Conservation (phyloP, 2,888 invertebrate species). For the Caenorhabditis auriculariae region DNA sequence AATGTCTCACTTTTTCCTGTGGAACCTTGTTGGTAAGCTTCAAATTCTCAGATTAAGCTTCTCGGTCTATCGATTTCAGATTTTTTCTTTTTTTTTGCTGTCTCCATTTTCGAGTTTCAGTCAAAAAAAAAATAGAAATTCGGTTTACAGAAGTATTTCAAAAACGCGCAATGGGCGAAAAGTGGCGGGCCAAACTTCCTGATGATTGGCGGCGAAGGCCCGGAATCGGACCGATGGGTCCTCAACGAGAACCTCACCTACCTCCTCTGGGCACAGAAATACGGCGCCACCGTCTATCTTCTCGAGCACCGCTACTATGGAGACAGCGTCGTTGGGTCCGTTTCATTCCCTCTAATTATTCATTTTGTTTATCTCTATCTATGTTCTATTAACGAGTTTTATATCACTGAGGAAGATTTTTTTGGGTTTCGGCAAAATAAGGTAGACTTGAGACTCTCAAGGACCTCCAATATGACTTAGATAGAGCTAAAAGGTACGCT, state of each 20-base stretch:
- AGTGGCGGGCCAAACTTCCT: slow-evolving; percentile 81
- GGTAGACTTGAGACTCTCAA: too few relatives aligned
- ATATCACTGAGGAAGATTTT: too few relatives aligned
- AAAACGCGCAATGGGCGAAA: slow-evolving; percentile 76
- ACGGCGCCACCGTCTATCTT: slow-evolving; percentile 80
- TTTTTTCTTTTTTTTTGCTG: too few relatives aligned
- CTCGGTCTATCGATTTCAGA: neutral
- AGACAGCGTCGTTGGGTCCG: slow-evolving; percentile 72
- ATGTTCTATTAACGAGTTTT: too few relatives aligned
- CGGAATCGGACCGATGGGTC: slow-evolving; percentile 30
- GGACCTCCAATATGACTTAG: too few relatives aligned
- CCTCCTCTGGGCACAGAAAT: slow-evolving; percentile 24
- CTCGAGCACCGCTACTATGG: slow-evolving; percentile 93
- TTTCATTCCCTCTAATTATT: neutral
- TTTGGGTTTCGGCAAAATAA: too few relatives aligned
- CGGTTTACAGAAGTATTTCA: slow-evolving; percentile 75
- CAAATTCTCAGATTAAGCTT: neutral
- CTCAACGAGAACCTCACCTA: slow-evolving; percentile 28
- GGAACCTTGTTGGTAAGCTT: neutral
- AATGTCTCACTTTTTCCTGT: too few relatives aligned
- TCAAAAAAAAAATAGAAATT: neutral
- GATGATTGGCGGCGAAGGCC: slow-evolving; percentile 87
- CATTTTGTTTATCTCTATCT: too few relatives aligned
- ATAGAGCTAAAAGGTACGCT: too few relatives aligned
- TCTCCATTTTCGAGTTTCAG: neutral